These are phyloP conservation scores for Anser cygnoides DNA, from an alignment of 2,113 vertebrate genomes.

Conservation along the genomic window DNA sequence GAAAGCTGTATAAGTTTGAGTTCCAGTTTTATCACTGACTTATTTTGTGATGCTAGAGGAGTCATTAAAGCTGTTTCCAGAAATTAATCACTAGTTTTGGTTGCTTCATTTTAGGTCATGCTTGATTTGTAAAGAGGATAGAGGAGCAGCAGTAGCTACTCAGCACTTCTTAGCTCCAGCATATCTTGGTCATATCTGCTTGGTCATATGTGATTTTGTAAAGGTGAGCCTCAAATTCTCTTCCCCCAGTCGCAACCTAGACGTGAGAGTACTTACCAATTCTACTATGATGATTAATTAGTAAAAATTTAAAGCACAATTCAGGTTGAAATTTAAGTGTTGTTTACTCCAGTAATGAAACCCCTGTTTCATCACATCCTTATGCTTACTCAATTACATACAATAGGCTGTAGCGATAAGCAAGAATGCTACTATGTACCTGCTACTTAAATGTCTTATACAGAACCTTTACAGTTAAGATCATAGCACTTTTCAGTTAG, in stretches of 20 bases:
- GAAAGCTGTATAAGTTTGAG: background rate
- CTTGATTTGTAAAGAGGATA: background rate
- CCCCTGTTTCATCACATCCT: background rate
- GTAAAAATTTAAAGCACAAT: background rate
- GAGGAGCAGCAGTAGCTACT: background rate
- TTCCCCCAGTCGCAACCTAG: background rate
- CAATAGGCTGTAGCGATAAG: background rate
- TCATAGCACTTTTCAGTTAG: background rate
- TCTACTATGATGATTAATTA: background rate
- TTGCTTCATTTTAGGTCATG: background rate
- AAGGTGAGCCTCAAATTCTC: background rate
- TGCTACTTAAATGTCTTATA: accelerated
- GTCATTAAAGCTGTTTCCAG: background rate
- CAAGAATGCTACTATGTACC: accelerated
- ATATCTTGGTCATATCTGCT: accelerated
- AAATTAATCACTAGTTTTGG: background rate
- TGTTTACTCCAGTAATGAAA: background rate
- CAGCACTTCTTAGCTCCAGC: background rate
- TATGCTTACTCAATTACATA: background rate
- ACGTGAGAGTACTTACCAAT: background rate
- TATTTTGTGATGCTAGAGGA: background rate
- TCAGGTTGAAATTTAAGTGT: background rate
- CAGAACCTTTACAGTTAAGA: background rate
- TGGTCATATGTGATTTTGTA: background rate
- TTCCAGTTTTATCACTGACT: background rate